Evolutionary conservation across 2,888 invertebrate species (phyloP).

Genomic region (Bombylius discolor): DNA sequence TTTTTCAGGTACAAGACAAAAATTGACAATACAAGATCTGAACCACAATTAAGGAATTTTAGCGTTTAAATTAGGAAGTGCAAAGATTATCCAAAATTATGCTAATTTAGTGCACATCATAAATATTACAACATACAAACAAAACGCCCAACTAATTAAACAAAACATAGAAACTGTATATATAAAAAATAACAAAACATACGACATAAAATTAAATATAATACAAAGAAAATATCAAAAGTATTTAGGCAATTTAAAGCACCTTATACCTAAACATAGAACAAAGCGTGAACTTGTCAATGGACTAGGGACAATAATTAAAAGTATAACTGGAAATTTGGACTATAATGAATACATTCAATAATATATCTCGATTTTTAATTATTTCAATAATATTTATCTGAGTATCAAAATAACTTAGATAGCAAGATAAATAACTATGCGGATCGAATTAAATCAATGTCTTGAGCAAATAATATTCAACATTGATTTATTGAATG

Average conservation of each 20-base stretch:
- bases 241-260: neutral
- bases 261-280: neutral
- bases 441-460: too few species aligned
- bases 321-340: slow-evolving; percentile 1
- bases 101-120: neutral
- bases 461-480: neutral
- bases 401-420: too few species aligned
- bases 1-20: neutral
- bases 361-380: too few species aligned
- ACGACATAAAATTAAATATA: too few species aligned
- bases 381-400: too few species aligned
- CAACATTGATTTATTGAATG: slow-evolving; percentile 4
- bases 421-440: too few species aligned
- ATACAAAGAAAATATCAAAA: too few species aligned
- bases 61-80: neutral
- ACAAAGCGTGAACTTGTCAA: neutral
- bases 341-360: neutral
- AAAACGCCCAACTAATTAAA: neutral
- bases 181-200: neutral
- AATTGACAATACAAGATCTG: too few species aligned
- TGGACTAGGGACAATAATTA: slow-evolving; percentile 1
- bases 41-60: neutral
- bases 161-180: neutral
- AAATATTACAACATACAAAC: neutral
- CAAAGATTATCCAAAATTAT: neutral